Base-by-base conservation (phyloP, 2,888 invertebrate genomes). In the Pheosia tremula region DNA sequence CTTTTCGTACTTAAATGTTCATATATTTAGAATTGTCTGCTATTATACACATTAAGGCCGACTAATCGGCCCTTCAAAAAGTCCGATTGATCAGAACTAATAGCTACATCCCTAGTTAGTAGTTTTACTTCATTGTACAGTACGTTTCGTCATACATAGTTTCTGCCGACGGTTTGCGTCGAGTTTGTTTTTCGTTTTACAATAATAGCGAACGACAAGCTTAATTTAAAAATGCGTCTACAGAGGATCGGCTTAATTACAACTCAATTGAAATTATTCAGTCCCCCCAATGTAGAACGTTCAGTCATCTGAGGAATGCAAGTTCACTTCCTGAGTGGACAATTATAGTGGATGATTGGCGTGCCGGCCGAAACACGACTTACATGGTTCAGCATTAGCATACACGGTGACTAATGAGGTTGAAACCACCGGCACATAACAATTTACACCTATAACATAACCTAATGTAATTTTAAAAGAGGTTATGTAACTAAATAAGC, bases 251-350 rank as follows among this genome's bases (percentile, higher is more conserved):
- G 69, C 66, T 69, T 74, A 72, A 75, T 77, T 76, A 80, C 67
- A 74, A 65, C 69, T 79, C 78, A 84, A 81, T 76, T 76, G 71
- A 72, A 72, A 72, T 84, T 82, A 84, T 77, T 77, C 69, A 80
- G 76, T 80, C 86, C 81, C 85, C 86, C 86, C 75, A 79, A 80
- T 79, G 75, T 76, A 74, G 71, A 73, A 78, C 81, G 81, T 76
- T 75, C 83, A 82, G 81, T 80, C 86, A 87, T 86, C 84, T 86
- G 83, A 71, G 86, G 87, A 87, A 88, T 88, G 90, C 85, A 83
- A 78, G 85, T 82, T 86, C 85, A 88, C 86, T 90, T 91, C 91
- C 91, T 89, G 89, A 81, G 83, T 83, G 79, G 81, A 88, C 89
- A 89, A 90, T 90, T 89, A 87, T 83, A 82, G 80, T 80, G 82